phyloP scores from a whole-genome alignment of 2,888 invertebrate genomes.

The Lycia hirtaria region DNA sequence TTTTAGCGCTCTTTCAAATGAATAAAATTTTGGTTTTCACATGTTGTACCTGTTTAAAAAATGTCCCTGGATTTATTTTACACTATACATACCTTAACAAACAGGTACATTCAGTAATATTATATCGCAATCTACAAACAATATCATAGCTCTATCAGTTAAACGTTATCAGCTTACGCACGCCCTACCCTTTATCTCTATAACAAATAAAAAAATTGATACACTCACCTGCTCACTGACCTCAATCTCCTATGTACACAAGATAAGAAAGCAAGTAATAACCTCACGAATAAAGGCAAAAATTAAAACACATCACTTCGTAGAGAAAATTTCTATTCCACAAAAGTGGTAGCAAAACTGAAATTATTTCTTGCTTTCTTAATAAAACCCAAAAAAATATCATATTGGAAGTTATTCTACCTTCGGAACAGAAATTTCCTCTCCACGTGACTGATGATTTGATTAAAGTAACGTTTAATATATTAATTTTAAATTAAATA shows the following conservation, averaged over 20 bases:
- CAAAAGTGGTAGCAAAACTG: constrained; percentile 43
- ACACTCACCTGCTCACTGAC: constrained; percentile 73
- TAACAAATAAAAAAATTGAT: constrained; percentile 66
- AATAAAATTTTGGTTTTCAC: too few species aligned
- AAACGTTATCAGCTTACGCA: constrained; percentile 42
- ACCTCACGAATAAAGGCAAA: constrained; percentile 54
- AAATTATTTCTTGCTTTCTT: constrained; percentile 79
- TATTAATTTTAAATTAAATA: constrained; percentile 42
- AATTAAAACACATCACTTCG: constrained; percentile 71
- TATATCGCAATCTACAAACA: constrained; percentile 47
- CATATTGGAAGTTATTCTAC: constrained; percentile 68
- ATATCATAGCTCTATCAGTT: constrained; percentile 46
- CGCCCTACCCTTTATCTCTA: constrained; percentile 54
- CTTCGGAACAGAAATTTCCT: constrained; percentile 84
- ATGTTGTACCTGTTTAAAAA: not conserved
- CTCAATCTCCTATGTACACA: constrained; percentile 69
- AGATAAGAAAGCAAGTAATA: constrained; percentile 85
- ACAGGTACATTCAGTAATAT: constrained; percentile 16
- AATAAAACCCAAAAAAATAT: constrained; percentile 47
- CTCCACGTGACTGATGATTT: constrained; percentile 62
- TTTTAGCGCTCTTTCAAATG: too few species aligned
- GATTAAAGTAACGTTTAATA: constrained; percentile 37
- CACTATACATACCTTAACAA: not conserved
- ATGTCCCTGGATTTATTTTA: constrained; percentile 8
- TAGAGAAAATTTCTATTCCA: constrained; percentile 85